phyloP scores from a whole-genome alignment of 2,797 vertebrate genomes.

The Hozukius guyotensis region DNA sequence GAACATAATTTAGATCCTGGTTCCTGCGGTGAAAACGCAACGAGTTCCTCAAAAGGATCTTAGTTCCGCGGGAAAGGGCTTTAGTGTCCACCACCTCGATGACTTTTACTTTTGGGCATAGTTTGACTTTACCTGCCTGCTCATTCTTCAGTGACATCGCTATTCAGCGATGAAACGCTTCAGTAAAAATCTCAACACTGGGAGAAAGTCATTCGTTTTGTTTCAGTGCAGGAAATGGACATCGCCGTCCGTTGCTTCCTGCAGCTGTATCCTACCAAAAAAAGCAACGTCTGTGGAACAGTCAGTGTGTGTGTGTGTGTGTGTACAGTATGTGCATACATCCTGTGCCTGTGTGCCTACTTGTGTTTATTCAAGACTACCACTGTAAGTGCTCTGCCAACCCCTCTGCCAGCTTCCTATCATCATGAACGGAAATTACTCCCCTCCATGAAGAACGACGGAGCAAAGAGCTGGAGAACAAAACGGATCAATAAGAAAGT shows the following conservation, averaged over 20 bases:
- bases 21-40: too few species aligned
- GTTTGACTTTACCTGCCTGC: not conserved
- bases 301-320: not conserved
- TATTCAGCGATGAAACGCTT: not conserved
- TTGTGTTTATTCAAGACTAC: conserved; percentile 34
- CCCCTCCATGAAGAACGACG: not conserved
- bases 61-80: too few species aligned
- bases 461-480: not conserved
- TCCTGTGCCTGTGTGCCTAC: conserved; percentile 13
- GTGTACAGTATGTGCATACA: not conserved
- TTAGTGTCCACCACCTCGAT: not conserved
- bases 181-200: not conserved
- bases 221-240: conserved; percentile 1
- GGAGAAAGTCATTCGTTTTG: not conserved
- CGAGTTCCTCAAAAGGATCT: too few species aligned
- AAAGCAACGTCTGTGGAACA: not conserved
- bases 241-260: not conserved
- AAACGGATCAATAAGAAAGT: not conserved
- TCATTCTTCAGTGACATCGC: not conserved
- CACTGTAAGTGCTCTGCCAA: conserved; percentile 15
- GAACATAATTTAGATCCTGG: too few species aligned
- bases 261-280: conserved; percentile 11
- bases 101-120: not conserved
- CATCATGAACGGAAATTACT: conserved; percentile 17
- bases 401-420: conserved; percentile 22